Conservation (phyloP, 2,113 vertebrate genomes). For the Aegotheles bennettii region DNA sequence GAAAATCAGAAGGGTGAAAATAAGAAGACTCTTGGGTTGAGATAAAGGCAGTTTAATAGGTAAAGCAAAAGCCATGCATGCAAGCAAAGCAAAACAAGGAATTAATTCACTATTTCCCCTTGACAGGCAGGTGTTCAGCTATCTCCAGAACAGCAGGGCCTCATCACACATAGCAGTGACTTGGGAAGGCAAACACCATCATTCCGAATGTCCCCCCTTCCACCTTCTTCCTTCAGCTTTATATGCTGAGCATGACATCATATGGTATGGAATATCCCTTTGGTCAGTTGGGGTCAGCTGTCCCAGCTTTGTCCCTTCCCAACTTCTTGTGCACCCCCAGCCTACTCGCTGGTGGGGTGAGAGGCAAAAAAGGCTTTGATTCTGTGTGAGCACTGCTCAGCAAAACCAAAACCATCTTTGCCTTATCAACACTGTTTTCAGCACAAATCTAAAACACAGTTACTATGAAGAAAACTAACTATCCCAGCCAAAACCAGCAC, state of each 20-base stretch:
- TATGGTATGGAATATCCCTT: background rate
- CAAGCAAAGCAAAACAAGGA: background rate
- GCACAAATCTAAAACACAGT: background rate
- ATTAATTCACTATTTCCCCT: background rate
- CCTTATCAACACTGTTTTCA: background rate
- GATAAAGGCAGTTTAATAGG: background rate
- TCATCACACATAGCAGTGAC: background rate
- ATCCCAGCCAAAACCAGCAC: background rate
- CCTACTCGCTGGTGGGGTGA: too few species aligned
- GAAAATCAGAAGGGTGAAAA: background rate
- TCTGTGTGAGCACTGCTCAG: background rate
- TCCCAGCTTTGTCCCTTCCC: background rate
- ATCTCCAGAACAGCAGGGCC: background rate
- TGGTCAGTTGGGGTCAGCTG: background rate
- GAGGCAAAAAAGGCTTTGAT: background rate
- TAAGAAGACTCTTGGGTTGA: background rate
- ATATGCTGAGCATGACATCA: background rate
- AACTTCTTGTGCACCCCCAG: background rate
- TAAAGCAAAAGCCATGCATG: background rate
- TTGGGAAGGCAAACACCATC: background rate
- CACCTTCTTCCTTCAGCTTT: background rate
- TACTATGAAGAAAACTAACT: background rate
- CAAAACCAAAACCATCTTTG: background rate
- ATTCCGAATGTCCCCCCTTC: background rate
- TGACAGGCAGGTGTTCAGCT: background rate